Evolutionary conservation across 2,797 vertebrate species (phyloP).

Genomic region (Etheostoma perlongum): DNA sequence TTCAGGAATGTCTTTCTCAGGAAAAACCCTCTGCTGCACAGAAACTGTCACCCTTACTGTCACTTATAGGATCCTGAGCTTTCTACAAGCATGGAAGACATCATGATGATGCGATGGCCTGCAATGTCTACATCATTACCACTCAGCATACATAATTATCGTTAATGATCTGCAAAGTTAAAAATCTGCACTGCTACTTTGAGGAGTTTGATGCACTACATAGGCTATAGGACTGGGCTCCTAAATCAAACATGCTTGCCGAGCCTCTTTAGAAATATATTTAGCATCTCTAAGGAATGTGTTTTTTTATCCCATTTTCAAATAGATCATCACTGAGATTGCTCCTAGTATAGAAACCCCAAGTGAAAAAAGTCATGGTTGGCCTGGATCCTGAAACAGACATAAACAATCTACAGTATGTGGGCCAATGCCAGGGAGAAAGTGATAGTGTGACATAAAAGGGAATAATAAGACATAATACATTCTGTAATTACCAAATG

Average conservation of each 20-base stretch:
- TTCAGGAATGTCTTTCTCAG: not conserved
- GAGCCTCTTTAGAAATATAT: constrained; percentile 63
- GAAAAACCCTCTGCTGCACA: not conserved
- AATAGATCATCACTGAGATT: constrained; percentile 68
- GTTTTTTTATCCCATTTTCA: constrained; percentile 62
- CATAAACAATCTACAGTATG: constrained; percentile 69
- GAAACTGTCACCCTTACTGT: not conserved
- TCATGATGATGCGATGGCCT: constrained; percentile 31
- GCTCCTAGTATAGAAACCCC: constrained; percentile 66
- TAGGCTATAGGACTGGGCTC: constrained; percentile 18
- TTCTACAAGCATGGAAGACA: constrained; percentile 38
- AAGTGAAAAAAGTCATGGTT: constrained; percentile 65
- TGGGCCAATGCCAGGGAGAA: constrained; percentile 59
- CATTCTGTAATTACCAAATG: constrained; percentile 14
- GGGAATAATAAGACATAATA: constrained; percentile 42
- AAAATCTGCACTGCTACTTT: constrained; percentile 43
- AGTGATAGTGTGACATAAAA: constrained; percentile 51
- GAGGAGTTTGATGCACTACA: constrained; percentile 53
- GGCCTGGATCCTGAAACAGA: constrained; percentile 71
- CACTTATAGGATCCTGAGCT: constrained; percentile 17
- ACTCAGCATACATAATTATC: constrained; percentile 44
- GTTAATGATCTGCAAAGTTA: constrained; percentile 57
- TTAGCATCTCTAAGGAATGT: constrained; percentile 65
- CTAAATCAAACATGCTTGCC: constrained; percentile 63
- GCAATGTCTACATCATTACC: constrained; percentile 41